Conservation (phyloP, 1,140 invertebrate genomes). For the Manduca sexta region DNA sequence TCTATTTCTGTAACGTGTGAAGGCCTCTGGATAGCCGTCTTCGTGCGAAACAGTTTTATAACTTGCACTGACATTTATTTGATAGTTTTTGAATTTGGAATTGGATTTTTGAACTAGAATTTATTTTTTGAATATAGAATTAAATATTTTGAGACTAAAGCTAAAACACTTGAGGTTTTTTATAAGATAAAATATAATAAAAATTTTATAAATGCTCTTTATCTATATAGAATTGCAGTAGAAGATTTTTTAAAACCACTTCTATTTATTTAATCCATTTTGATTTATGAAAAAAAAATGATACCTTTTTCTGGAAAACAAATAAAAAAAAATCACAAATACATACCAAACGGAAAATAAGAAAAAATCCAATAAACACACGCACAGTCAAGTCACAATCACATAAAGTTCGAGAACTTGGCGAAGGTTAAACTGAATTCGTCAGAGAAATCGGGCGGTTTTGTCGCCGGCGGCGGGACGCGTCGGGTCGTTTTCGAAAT, state of each 20-base stretch:
- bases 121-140: too few relatives aligned
- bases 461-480: conserved; percentile 66
- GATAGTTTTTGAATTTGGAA: too few relatives aligned
- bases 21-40: conserved; percentile 51
- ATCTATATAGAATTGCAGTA: too few relatives aligned
- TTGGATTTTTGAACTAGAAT: too few relatives aligned
- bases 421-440: conserved; percentile 54
- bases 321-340: conserved; percentile 9
- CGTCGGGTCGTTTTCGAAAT: conserved; percentile 72
- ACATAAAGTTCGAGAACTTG: conserved; percentile 45
- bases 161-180: too few relatives aligned
- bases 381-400: conserved; percentile 43
- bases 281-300: too few relatives aligned
- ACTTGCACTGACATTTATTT: conserved; percentile 30
- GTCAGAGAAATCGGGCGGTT: conserved; percentile 42
- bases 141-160: too few relatives aligned
- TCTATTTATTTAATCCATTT: too few relatives aligned
- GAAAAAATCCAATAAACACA: conserved; percentile 51
- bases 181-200: too few relatives aligned
- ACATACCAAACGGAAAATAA: conserved; percentile 39
- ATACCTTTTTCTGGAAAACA: too few relatives aligned
- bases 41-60: conserved; percentile 33
- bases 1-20: conserved; percentile 63
- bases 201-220: too few relatives aligned
- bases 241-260: too few relatives aligned